Conservation (phyloP, 2,888 invertebrate species). For the Eilema griseolum region DNA sequence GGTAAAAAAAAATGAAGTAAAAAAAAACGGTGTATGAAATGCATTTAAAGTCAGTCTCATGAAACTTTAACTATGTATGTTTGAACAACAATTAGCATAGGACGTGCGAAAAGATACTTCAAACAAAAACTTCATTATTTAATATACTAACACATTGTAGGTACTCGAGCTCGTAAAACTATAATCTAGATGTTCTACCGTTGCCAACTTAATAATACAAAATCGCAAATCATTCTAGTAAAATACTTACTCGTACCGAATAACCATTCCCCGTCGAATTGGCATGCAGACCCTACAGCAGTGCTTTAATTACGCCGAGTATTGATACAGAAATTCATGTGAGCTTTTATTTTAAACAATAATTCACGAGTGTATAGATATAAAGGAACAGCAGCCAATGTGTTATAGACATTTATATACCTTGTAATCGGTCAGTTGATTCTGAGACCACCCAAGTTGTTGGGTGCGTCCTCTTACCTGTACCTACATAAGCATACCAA, state of each 20-base stretch:
- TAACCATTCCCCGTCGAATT: constrained; percentile 46
- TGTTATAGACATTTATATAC: constrained; percentile 68
- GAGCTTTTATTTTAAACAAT: constrained; percentile 76
- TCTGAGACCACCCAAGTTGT: constrained; percentile 79
- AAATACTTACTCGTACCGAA: constrained; percentile 37
- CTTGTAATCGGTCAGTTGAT: constrained; percentile 76
- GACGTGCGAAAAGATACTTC: too few species aligned
- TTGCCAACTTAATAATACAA: constrained; percentile 34
- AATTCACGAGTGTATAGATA: constrained; percentile 65
- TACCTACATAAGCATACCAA: constrained; percentile 52
- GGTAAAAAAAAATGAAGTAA: too few species aligned
- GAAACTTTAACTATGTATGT: not conserved
- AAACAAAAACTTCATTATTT: not conserved
- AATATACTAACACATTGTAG: not conserved
- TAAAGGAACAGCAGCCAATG: constrained; percentile 62
- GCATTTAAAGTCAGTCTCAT: not conserved
- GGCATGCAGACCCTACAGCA: constrained; percentile 49
- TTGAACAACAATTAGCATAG: not conserved
- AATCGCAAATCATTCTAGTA: constrained; percentile 29
- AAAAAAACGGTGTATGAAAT: not conserved
- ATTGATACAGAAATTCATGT: constrained; percentile 72
- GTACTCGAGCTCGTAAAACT: not conserved
- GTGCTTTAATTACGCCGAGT: constrained; percentile 71
- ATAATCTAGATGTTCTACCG: not conserved
- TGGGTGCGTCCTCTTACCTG: constrained; percentile 67